Evolutionary conservation across 2,113 vertebrate genomes (phyloP), one percentile per base, ranked within the genome.

Genomic region (Pseudois nayaur): DNA sequence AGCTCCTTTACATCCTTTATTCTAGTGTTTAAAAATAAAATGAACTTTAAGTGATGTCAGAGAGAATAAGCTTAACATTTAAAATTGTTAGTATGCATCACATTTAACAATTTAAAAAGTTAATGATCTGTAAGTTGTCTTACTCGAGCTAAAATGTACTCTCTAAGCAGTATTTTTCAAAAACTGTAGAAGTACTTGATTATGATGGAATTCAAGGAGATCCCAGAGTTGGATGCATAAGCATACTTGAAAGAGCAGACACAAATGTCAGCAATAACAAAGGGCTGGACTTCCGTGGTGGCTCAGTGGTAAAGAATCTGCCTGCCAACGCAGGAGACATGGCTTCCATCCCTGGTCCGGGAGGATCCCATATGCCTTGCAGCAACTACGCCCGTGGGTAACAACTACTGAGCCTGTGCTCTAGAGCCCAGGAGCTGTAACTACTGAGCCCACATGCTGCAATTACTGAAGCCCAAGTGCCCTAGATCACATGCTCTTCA

Each of bases 1-100:
- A 94, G 13, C 97, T 96, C 74, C 67, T 94, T 94, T 52, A 91
- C 84, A 97, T 98, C 95, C 97, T 97, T 98, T 95, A 97, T 94
- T 36, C 67, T 71, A 76, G 2, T 95, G 82, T 92, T 97, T 89
- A 93, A 87, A 96, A 96, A 60, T 93, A 89, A 95, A 89, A 84
- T 52, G 7, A 40, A 96, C 94, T 97, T 98, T 88, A 98, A 95
- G 43, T 96, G 87, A 96, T 94, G 33, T 62, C 88, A 96, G 62
- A 90, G 31, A 92, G 64, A 93, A 93, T 97, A 92, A 89, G 12
- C 48, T 43, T 93, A 96, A 90, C 45, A 81, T 94, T 96, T 94
- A 86, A 86, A 96, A 97, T 43, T 94, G 11, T 91, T 92, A 88
- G 33, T 79, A 64, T 43, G 19, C 33, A 36, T 93, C 96, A 95